Conservation (phyloP, 2,888 invertebrate genomes). For the Gymnocheta viridis region DNA sequence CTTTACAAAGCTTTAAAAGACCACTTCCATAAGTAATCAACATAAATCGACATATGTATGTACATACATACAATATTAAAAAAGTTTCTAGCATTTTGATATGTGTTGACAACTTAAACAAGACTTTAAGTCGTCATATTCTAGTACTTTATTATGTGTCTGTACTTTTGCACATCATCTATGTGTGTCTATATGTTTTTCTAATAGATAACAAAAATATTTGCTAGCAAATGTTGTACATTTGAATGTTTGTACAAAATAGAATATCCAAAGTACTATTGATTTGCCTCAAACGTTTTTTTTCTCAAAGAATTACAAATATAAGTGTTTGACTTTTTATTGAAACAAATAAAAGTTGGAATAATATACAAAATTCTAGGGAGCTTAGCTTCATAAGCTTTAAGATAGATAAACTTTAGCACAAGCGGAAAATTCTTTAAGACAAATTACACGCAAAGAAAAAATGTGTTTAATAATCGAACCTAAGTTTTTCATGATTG, state of each 20-base stretch:
- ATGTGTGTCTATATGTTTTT: not conserved
- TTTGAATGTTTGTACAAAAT: not conserved
- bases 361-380: not conserved
- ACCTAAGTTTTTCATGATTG: no score
- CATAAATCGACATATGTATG: not conserved
- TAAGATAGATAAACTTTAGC: no score
- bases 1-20: not conserved
- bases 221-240: conserved; percentile 17
- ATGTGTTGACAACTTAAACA: conserved; percentile 52
- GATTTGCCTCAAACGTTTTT: not conserved
- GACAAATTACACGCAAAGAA: not conserved
- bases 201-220: conserved; percentile 15
- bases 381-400: no score
- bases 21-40: conserved; percentile 26
- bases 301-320: not conserved
- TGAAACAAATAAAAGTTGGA: not conserved
- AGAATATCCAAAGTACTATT: conserved; percentile 12
- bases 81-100: conserved; percentile 38
- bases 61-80: conserved; percentile 2
- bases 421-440: no score
- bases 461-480: no score
- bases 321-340: not conserved
- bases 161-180: not conserved
- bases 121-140: conserved; percentile 43
- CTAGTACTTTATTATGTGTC: not conserved